These are phyloP conservation scores for Reticulitermes lucifugus DNA, from an alignment of 2,888 invertebrate species.

Conservation along the genomic window DNA sequence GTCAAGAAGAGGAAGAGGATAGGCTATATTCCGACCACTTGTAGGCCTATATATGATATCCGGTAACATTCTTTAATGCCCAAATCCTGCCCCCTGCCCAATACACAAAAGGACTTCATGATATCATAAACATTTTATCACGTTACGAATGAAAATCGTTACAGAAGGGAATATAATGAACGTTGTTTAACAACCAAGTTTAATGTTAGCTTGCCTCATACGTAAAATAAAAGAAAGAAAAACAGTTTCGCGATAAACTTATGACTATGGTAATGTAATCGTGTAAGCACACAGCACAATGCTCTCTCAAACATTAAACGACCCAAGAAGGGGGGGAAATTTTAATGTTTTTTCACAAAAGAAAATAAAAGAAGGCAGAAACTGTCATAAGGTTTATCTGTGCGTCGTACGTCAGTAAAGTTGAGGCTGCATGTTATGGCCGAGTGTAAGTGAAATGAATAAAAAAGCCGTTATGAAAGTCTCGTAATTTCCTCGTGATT, in stretches of 20 bases:
- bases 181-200: neutral
- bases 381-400: neutral
- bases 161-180: constrained; percentile 5
- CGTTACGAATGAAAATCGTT: constrained; percentile 7
- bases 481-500: constrained; percentile 3
- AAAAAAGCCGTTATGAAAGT: neutral
- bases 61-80: too few relatives aligned
- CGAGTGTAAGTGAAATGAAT: neutral
- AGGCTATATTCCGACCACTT: too few relatives aligned
- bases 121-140: neutral
- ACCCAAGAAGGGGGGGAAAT: neutral
- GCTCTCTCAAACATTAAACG: neutral
- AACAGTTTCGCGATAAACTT: neutral
- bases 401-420: neutral
- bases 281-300: neutral
- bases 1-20: too few relatives aligned
- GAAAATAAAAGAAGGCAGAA: neutral
- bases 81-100: too few relatives aligned
- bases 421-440: neutral
- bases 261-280: neutral
- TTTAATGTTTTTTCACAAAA: neutral
- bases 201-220: neutral
- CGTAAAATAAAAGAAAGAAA: neutral
- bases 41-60: too few relatives aligned
- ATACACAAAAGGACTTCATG: neutral